These are phyloP conservation scores for Tuta absoluta DNA, from an alignment of 2,888 invertebrate genomes.

Conservation along the genomic window DNA sequence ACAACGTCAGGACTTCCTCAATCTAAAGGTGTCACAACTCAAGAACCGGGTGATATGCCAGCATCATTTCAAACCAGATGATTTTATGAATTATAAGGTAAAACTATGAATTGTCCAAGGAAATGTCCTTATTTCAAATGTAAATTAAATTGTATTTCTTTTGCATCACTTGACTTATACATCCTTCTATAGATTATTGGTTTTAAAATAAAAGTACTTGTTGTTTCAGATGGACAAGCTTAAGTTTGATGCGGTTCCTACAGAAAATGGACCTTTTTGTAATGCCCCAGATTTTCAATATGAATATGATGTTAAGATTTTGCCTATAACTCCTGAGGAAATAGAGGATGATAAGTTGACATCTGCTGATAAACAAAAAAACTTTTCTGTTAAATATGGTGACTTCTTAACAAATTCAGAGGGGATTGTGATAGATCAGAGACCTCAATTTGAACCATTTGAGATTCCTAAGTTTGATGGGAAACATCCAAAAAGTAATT, in stretches of 20 bases:
- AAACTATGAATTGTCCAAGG: slow-evolving; percentile 28
- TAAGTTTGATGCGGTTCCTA: slow-evolving; percentile 79
- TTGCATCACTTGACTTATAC: neutral
- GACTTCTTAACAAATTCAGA: slow-evolving; percentile 69
- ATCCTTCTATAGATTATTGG: slow-evolving; percentile 8
- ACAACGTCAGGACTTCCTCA: slow-evolving; percentile 73
- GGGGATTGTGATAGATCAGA: slow-evolving; percentile 29
- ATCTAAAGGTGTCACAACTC: slow-evolving; percentile 80
- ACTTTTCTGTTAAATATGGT: slow-evolving; percentile 64
- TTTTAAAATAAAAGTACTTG: neutral
- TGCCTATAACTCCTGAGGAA: slow-evolving; percentile 58
- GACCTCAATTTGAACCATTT: neutral
- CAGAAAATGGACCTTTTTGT: slow-evolving; percentile 70
- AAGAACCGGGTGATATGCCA: slow-evolving; percentile 83
- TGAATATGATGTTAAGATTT: slow-evolving; percentile 41
- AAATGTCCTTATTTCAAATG: too few relatives aligned
- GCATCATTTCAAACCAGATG: slow-evolving; percentile 78
- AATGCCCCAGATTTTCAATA: slow-evolving; percentile 36
- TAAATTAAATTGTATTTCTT: neutral
- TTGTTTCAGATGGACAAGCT: slow-evolving; percentile 77
- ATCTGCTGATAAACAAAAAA: slow-evolving; percentile 59
- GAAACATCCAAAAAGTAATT: neutral
- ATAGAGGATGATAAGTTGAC: slow-evolving; percentile 63
- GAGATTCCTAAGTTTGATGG: neutral
- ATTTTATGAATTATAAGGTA: slow-evolving; percentile 79